Percentiles rank a stretch among this genome's conserved stretches.
phyloP scores from a whole-genome alignment of 2,113 vertebrate genomes.

The Poecile atricapillus region DNA sequence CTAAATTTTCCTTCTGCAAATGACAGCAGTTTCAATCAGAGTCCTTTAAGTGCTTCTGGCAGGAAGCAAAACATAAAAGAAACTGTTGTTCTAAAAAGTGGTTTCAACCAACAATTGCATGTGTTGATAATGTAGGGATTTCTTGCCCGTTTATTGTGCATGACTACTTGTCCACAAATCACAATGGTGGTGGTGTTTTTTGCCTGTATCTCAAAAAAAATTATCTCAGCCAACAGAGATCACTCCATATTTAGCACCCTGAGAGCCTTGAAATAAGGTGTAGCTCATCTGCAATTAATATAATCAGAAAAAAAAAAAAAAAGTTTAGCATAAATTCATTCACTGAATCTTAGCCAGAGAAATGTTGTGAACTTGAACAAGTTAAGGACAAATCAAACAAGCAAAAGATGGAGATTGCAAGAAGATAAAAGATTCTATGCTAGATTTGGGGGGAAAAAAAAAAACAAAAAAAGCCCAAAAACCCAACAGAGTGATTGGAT shows the following conservation, averaged over 20 bases:
- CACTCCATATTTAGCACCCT: not conserved
- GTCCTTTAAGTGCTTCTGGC: slow-evolving; percentile 48
- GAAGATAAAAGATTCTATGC: slow-evolving; percentile 41
- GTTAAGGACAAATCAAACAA: slow-evolving; percentile 49
- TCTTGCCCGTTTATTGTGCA: slow-evolving; percentile 28
- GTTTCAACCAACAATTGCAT: slow-evolving; percentile 13
- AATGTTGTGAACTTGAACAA: slow-evolving; percentile 12
- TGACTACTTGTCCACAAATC: not conserved
- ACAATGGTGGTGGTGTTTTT: not conserved
- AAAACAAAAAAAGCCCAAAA: not conserved
- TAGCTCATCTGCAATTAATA: not conserved
- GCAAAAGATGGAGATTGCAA: not conserved
- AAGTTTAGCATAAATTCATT: not conserved
- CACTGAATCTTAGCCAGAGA: not conserved
- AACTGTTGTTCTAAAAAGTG: not conserved
- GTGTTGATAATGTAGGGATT: slow-evolving; percentile 38
- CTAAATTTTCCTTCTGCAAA: slow-evolving; percentile 53
- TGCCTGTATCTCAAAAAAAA: not conserved
- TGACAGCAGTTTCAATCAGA: slow-evolving; percentile 53
- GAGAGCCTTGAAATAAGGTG: not conserved
- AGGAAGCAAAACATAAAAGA: slow-evolving; percentile 24
- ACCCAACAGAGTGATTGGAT: not conserved
- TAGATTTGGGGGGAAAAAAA: not conserved
- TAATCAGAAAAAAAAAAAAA: not conserved
- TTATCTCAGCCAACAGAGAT: not conserved